Evolutionary conservation across 2,113 vertebrate genomes (phyloP), one percentile per base, ranked within the genome.

Genomic region (Anhinga rufa): DNA sequence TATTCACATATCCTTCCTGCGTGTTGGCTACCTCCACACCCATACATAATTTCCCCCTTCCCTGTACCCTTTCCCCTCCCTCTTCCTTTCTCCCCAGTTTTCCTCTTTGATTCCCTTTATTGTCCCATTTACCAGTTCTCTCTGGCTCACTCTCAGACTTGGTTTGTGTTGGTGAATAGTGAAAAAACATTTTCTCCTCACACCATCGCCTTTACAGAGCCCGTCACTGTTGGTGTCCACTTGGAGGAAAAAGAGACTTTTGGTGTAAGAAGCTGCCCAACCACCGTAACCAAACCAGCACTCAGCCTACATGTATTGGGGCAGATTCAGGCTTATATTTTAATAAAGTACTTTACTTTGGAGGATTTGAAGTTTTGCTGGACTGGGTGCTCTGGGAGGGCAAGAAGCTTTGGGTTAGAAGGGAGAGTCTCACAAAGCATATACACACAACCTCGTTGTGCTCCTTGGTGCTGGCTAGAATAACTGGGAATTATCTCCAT

Each of bases 1-100:
- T 93, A 60, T 34, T 69, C 78, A 77, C 61, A 83, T 21, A 86
- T 72, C 76, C 83, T 96, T 95, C 86, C 89, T 93, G 62, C 3
- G 2, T 29, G 40, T 20, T 54, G n/a, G 20, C 36, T 22, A 7
- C 48, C 58, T 92, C 72, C 60, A 72, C 81, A 78, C 34, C 55
- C 52, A 38, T 9, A 49, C 6, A 36, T 17, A 3, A 57, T 78
- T 90, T 92, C 3, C 76, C 42, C 29, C 24, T 84, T 90, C 7
- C 22, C 17, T n/a, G 10, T 58, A 36, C 22, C 4, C 94, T 68
- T 86, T 32, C 36, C 2, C 0, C 14, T 82, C 40, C 32, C 28
- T 91, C 69, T 85, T 94, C 81, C 71, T 49, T 79, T 83, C 61
- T 77, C 55, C 52, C 61, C 2, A 1, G 6, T 82, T 91, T 94